Conservation (phyloP, 2,113 vertebrate species). For the Tragulus kanchil region DNA sequence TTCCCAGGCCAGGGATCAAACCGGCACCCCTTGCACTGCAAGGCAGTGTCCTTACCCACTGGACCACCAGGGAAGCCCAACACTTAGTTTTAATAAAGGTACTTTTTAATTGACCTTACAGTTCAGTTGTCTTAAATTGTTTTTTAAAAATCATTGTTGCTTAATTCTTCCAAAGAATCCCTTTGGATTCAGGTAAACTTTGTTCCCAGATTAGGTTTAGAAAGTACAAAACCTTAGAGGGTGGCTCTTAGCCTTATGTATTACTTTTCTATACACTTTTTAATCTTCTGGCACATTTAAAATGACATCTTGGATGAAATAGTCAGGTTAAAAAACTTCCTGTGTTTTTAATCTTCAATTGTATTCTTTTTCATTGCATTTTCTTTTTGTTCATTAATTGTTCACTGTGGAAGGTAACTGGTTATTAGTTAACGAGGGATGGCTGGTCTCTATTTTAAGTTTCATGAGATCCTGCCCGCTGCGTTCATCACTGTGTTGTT, state of each 20-base stretch:
- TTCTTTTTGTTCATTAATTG: neutral
- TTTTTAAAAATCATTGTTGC: neutral
- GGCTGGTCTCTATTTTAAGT: neutral
- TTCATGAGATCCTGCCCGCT: neutral
- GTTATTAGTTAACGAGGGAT: constrained; percentile 15
- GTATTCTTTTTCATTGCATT: neutral
- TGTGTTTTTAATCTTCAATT: neutral
- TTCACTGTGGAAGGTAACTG: neutral
- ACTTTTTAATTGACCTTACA: neutral
- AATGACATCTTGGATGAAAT: neutral
- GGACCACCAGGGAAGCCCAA: too few species aligned
- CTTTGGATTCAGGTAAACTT: constrained; percentile 4
- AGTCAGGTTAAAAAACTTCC: neutral
- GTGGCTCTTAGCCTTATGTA: neutral
- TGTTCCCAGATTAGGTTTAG: neutral
- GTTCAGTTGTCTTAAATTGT: neutral
- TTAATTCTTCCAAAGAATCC: neutral
- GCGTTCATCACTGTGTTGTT: accelerated
- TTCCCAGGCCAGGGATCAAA: too few species aligned
- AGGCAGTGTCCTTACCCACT: too few species aligned
- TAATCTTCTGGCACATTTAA: neutral
- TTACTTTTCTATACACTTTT: neutral
- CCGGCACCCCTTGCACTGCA: too few species aligned
- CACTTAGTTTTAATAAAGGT: constrained; percentile 15
- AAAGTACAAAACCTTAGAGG: neutral